Conservation (phyloP, 2,888 invertebrate genomes). For the Brachypterus glaber region DNA sequence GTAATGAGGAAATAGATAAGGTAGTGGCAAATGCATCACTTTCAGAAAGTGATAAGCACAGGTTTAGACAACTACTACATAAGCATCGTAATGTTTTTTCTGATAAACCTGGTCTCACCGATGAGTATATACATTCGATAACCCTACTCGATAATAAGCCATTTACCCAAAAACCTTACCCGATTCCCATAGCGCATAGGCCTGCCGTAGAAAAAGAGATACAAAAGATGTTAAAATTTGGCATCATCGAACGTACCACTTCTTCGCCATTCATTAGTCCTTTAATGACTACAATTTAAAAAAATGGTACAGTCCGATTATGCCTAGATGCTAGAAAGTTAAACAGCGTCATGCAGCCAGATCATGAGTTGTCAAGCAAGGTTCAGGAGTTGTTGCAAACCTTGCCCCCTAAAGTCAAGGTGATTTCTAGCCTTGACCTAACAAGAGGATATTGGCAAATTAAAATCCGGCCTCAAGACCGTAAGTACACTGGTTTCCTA, state of each 20-base stretch:
- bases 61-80: too few species aligned
- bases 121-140: constrained; percentile 10
- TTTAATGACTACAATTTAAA: constrained; percentile 5
- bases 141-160: constrained; percentile 1
- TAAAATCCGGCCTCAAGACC: constrained; percentile 12
- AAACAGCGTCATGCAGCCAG: constrained; percentile 10
- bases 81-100: too few species aligned
- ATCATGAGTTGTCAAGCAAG: constrained; percentile 10
- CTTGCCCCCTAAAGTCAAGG: constrained; percentile 15
- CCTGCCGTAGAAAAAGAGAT: constrained; percentile 6
- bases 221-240: constrained; percentile 5
- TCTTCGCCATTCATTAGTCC: constrained; percentile 5
- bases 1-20: too few species aligned
- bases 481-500: constrained; percentile 21
- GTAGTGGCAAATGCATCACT: too few species aligned
- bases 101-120: constrained; percentile 6
- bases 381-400: constrained; percentile 17
- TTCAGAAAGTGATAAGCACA: too few species aligned
- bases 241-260: constrained; percentile 2
- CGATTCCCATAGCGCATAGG: constrained; percentile 10
- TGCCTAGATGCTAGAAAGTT: constrained; percentile 11
- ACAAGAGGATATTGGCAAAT: constrained; percentile 26
- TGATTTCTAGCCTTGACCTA: constrained; percentile 18
- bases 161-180: constrained; percentile 6
- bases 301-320: constrained; percentile 7